Percentiles rank a stretch among this genome's conserved stretches.
Evolutionary conservation across 2,888 invertebrate genomes (phyloP).

Genomic region (Leucoptera coffeella): DNA sequence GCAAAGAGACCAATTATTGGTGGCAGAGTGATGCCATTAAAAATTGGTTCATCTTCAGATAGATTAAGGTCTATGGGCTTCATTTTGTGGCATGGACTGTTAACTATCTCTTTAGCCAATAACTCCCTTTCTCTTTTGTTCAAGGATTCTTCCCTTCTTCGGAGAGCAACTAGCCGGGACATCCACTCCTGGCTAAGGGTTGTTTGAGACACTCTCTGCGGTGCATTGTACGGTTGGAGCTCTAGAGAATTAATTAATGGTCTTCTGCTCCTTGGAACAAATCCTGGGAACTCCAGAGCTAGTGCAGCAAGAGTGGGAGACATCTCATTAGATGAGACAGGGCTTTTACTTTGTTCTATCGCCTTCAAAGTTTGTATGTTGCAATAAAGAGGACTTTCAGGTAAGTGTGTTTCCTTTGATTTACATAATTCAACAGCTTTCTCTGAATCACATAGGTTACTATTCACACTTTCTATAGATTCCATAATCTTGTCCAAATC

Average conservation of each 20-base stretch:
- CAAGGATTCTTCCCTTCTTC: constrained; percentile 44
- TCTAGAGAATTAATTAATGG: constrained; percentile 19
- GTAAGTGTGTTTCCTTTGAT: constrained; percentile 17
- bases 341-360: constrained; percentile 6
- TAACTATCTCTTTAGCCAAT: constrained; percentile 33
- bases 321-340: constrained; percentile 17
- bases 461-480: constrained; percentile 12
- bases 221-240: constrained; percentile 15
- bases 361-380: constrained; percentile 21
- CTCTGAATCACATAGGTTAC: constrained; percentile 39
- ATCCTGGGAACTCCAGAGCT: constrained; percentile 41
- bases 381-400: constrained; percentile 29
- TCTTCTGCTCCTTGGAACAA: constrained; percentile 30
- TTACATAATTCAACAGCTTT: constrained; percentile 28
- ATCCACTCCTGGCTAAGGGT: constrained; percentile 53
- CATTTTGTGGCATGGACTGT: constrained; percentile 26
- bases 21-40: constrained; percentile 37
- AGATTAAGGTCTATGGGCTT: constrained; percentile 15
- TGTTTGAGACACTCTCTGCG: constrained; percentile 46
- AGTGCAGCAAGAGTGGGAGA: constrained; percentile 41
- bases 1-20: no score
- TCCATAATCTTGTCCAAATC: constrained; percentile 19
- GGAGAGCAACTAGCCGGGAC: constrained; percentile 42
- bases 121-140: constrained; percentile 43
- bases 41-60: constrained; percentile 8